phyloP scores from a whole-genome alignment of 1,140 invertebrate species.

The Subanguina moxae region DNA sequence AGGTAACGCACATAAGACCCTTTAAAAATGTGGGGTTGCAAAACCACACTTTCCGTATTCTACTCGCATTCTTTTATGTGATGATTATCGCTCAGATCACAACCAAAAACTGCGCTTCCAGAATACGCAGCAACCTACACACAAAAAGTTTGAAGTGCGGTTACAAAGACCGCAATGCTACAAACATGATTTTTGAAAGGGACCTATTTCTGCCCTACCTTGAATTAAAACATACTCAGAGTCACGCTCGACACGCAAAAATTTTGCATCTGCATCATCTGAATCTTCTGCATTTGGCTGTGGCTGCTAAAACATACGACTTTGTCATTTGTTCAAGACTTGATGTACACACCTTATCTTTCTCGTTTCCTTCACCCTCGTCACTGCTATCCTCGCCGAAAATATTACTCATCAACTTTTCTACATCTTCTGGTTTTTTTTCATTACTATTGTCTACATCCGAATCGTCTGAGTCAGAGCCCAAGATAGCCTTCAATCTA shows the following conservation, averaged over 20 bases:
- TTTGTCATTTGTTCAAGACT: background rate
- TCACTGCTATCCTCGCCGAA: constrained; percentile 42
- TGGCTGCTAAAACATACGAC: background rate
- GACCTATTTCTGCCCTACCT: constrained; percentile 4
- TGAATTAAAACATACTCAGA: constrained; percentile 25
- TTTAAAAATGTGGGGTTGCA: too few species aligned
- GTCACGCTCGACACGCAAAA: constrained; percentile 18
- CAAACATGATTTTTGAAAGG: too few species aligned
- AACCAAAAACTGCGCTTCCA: too few species aligned
- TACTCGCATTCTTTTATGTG: too few species aligned
- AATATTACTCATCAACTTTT: constrained; percentile 43
- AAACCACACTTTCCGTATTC: too few species aligned
- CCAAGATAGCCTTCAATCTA: background rate
- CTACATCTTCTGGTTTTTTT: constrained; percentile 23
- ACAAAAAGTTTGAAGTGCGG: too few species aligned
- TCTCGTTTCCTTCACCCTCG: constrained; percentile 34
- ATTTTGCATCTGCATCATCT: constrained; percentile 20
- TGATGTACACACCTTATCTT: constrained; percentile 10
- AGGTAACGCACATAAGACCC: too few species aligned
- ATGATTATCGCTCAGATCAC: too few species aligned
- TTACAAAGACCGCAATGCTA: too few species aligned
- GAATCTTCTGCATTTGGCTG: background rate
- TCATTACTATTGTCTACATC: constrained; percentile 10
- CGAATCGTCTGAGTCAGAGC: constrained; percentile 12
- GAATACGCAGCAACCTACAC: too few species aligned